Base-by-base conservation (phyloP, 2,113 vertebrate genomes). In the Oncorhynchus keta region DNA sequence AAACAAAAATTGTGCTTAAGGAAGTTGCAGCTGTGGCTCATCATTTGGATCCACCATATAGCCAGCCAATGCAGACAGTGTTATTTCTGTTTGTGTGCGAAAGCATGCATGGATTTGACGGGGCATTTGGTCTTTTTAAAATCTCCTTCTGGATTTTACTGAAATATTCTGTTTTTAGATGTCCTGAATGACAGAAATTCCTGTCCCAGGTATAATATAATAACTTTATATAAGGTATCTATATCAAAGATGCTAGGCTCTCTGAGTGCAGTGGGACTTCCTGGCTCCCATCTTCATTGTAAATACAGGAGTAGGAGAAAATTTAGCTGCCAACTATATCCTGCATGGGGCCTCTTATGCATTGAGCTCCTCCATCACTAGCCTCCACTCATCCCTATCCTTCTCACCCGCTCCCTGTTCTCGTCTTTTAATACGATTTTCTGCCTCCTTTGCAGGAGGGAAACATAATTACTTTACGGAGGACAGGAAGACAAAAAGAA, bases 371-470 rank as follows among this genome's bases (percentile, higher is more conserved):
- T 70, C 66, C 78, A 79, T 78, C 79, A 76, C 76, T 78, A 78
- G 81, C 82, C 87, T 75, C 61, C 45, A 73, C 67, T 70, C 32
- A 20, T 14, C 70, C 35, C 84, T 57, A 64, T 39, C 68, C 4
- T 49, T 69, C 57, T 30, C 20, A 28, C 24, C 20, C 51, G 24
- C 45, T 45, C 85, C 82, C 78, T 84, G 55, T 45, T 45, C 83
- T 79, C 9, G 39, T 12, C 68, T 76, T 87, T 88, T 92, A 93
- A 93, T 90, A 88, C 64, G 84, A 93, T 93, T 91, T 91, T 88
- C 87, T 88, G 86, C 87, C 86, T 89, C 81, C 83, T 79, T 76
- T 83, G 86, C 83, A 75, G 85, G 73, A 86, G 87, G 86, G 76
- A 91, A 89, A 91, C 82, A 84, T 85, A 91, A 92, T 92, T 90